These are phyloP conservation scores for Parelbella ahira DNA, from an alignment of 2,888 invertebrate species.

Conservation along the genomic window DNA sequence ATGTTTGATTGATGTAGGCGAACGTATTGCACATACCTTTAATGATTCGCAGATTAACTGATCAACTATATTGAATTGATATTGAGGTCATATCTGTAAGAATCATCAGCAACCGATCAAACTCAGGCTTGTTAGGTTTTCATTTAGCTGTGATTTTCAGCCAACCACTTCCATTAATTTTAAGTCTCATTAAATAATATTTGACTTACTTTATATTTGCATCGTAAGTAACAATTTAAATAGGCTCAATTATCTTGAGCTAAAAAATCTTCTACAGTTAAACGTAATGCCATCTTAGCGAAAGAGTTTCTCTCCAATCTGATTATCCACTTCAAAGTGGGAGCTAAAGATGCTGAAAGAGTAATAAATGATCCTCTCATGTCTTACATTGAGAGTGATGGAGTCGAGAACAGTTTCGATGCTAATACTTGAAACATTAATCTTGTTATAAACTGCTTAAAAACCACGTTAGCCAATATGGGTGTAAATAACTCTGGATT, in stretches of 20 bases:
- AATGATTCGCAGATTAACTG: slow-evolving; percentile 3
- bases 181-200: too few relatives aligned
- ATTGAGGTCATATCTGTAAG: too few relatives aligned
- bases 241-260: too few relatives aligned
- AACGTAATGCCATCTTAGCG: slow-evolving; percentile 13
- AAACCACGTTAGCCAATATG: too few relatives aligned
- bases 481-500: too few relatives aligned
- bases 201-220: too few relatives aligned
- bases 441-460: slow-evolving; percentile 9
- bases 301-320: slow-evolving; percentile 21
- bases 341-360: slow-evolving; percentile 17
- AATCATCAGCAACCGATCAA: too few relatives aligned
- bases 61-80: too few relatives aligned
- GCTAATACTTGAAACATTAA: slow-evolving; percentile 11
- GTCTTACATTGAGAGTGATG: slow-evolving; percentile 5
- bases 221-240: too few relatives aligned
- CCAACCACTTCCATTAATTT: too few relatives aligned
- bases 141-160: too few relatives aligned
- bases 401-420: slow-evolving; percentile 8
- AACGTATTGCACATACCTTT: slow-evolving; percentile 1
- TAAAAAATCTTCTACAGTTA: slow-evolving; percentile 5
- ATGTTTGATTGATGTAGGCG: slow-evolving; percentile 13
- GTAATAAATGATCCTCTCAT: slow-evolving; percentile 21
- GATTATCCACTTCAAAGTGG: slow-evolving; percentile 22
- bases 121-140: too few relatives aligned